phyloP scores from a whole-genome alignment of 2,113 vertebrate genomes.

The Archocentrus centrarchus region DNA sequence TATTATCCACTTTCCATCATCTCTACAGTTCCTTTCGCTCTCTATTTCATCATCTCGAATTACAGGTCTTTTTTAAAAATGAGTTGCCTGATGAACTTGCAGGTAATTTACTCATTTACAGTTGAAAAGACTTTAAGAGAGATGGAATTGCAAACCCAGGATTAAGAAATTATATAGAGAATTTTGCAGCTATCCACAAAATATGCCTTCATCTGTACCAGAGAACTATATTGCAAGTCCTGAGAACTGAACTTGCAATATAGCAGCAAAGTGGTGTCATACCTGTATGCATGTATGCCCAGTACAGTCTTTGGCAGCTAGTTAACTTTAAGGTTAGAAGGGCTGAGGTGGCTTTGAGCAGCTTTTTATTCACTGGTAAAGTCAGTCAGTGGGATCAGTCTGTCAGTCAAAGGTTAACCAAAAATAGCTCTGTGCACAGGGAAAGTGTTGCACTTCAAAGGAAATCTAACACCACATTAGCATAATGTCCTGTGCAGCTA shows the following conservation, averaged over 20 bases:
- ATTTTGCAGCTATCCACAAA: constrained; percentile 23
- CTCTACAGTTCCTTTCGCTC: constrained; percentile 5
- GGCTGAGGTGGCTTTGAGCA: constrained; percentile 45
- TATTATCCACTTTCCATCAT: constrained; percentile 46
- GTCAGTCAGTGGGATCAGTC: constrained; percentile 25
- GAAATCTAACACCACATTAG: constrained; percentile 43
- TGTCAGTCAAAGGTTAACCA: constrained; percentile 69
- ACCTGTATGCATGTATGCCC: constrained; percentile 13
- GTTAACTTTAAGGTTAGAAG: constrained; percentile 28
- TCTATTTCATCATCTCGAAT: constrained; percentile 36
- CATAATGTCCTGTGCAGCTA: constrained; percentile 60
- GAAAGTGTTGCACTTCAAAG: constrained; percentile 71
- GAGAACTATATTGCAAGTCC: background rate
- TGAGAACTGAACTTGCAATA: constrained; percentile 19
- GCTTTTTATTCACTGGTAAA: constrained; percentile 43
- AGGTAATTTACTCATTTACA: constrained; percentile 42
- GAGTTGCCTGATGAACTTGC: constrained; percentile 26
- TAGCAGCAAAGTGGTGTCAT: constrained; percentile 27
- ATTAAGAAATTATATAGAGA: constrained; percentile 4
- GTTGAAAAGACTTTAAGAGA: constrained; percentile 45
- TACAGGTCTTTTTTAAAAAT: background rate
- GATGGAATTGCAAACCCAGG: constrained; percentile 5
- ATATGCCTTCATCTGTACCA: constrained; percentile 24
- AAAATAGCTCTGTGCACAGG: constrained; percentile 51
- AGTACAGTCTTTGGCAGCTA: constrained; percentile 26